These are phyloP conservation scores for Eupithecia exiguata DNA, from an alignment of 2,888 invertebrate species.

Conservation along the genomic window DNA sequence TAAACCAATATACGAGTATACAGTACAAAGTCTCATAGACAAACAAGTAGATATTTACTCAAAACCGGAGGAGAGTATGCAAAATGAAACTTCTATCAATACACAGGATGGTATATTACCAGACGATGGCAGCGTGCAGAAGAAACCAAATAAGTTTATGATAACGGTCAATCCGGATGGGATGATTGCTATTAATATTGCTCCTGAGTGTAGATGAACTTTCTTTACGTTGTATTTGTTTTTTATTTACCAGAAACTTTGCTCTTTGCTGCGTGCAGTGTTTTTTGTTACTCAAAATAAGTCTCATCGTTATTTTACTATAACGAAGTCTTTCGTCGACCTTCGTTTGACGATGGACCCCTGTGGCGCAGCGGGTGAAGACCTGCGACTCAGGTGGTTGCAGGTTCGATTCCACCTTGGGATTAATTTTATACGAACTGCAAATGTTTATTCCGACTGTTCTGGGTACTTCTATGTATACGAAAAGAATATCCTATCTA, in stretches of 20 bases:
- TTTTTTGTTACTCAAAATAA: too few relatives aligned
- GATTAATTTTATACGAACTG: too few relatives aligned
- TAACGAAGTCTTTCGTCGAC: too few relatives aligned
- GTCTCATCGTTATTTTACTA: too few relatives aligned
- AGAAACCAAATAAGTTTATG: slow-evolving; percentile 53
- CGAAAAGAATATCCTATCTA: too few relatives aligned
- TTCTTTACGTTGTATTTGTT: not conserved
- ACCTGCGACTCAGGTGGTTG: too few relatives aligned
- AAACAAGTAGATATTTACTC: slow-evolving; percentile 4
- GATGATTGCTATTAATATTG: slow-evolving; percentile 66
- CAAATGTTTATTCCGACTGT: too few relatives aligned
- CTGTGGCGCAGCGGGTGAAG: too few relatives aligned
- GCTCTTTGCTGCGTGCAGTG: too few relatives aligned
- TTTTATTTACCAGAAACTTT: not conserved
- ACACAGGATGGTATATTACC: not conserved
- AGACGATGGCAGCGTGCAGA: not conserved
- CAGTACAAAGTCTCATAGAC: not conserved
- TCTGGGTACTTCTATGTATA: too few relatives aligned
- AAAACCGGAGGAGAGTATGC: not conserved
- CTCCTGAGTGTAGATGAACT: slow-evolving; percentile 47
- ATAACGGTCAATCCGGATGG: slow-evolving; percentile 68
- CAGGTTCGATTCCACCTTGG: too few relatives aligned
- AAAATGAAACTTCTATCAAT: not conserved
- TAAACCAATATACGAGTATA: not conserved
- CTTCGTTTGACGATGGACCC: too few relatives aligned